These are phyloP conservation scores for Pseudobourletiella spinata DNA, from an alignment of 1,140 invertebrate species.

Conservation along the genomic window DNA sequence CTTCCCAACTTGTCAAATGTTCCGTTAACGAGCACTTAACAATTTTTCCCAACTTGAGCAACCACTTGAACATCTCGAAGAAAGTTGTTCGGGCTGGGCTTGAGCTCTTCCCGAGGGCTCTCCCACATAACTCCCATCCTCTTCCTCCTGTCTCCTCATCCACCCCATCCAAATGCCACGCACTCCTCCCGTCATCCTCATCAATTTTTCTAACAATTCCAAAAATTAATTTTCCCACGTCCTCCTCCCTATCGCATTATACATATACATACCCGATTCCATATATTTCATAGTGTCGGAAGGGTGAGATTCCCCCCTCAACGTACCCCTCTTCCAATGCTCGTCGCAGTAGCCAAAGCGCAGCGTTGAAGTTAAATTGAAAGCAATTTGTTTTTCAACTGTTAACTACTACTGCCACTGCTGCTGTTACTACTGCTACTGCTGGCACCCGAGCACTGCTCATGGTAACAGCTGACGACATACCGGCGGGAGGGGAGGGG, in stretches of 20 bases:
- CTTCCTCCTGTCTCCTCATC: not conserved
- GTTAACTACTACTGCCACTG: not conserved
- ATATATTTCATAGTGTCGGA: not conserved
- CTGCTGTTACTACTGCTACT: too few species aligned
- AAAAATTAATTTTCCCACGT: not conserved
- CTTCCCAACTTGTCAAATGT: conserved; percentile 1
- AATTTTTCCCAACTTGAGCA: conserved; percentile 1
- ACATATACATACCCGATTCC: too few species aligned
- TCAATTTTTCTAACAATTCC: not conserved
- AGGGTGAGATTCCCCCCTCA: not conserved
- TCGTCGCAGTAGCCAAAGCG: too few species aligned
- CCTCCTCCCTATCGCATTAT: not conserved
- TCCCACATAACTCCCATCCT: not conserved
- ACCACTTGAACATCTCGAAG: conserved; percentile 4
- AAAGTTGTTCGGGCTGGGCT: too few species aligned
- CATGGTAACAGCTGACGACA: too few species aligned
- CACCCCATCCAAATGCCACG: not conserved
- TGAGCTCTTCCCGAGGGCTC: not conserved
- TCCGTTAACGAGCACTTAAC: conserved; percentile 7
- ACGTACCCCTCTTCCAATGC: too few species aligned
- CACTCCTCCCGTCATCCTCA: not conserved
- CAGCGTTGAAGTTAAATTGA: too few species aligned
- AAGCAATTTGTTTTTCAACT: not conserved
- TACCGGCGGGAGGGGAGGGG: too few species aligned
- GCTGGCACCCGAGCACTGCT: too few species aligned